These are phyloP conservation scores for Mesocricetus auratus DNA, from an alignment of 2,113 vertebrate species.

Conservation along the genomic window DNA sequence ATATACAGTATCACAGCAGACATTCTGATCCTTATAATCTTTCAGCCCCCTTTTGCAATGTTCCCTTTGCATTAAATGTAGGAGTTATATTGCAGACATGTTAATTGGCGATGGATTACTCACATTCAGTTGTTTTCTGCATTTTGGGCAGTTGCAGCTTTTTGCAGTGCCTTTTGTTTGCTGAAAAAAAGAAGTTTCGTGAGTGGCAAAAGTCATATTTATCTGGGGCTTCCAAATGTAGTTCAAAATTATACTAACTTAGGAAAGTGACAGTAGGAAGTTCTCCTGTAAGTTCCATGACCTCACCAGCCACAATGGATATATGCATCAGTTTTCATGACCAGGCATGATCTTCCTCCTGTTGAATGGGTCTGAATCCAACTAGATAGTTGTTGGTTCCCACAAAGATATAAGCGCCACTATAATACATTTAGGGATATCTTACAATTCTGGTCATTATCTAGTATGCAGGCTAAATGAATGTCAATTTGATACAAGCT, in stretches of 20 bases:
- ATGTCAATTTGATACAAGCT: background rate
- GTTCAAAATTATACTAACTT: background rate
- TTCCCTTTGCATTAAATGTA: background rate
- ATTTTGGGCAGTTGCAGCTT: background rate
- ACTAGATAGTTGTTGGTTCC: background rate
- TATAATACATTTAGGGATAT: background rate
- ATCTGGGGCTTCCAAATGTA: background rate
- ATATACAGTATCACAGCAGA: background rate
- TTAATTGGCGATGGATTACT: background rate
- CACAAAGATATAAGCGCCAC: background rate
- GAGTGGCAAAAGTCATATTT: background rate
- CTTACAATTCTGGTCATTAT: background rate
- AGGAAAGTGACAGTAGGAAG: background rate
- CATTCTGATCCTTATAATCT: background rate
- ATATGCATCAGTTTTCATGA: background rate
- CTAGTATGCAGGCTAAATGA: background rate
- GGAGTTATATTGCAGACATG: background rate
- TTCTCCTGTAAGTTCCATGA: background rate
- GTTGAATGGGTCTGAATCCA: background rate
- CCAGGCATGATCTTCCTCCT: background rate
- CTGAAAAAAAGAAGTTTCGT: background rate
- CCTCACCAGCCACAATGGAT: background rate
- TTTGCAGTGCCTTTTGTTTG: background rate
- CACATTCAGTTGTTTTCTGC: background rate
- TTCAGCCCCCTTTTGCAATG: background rate